Evolutionary conservation across 2,797 vertebrate species (phyloP).

Genomic region (Paedocypris micromegethes): DNA sequence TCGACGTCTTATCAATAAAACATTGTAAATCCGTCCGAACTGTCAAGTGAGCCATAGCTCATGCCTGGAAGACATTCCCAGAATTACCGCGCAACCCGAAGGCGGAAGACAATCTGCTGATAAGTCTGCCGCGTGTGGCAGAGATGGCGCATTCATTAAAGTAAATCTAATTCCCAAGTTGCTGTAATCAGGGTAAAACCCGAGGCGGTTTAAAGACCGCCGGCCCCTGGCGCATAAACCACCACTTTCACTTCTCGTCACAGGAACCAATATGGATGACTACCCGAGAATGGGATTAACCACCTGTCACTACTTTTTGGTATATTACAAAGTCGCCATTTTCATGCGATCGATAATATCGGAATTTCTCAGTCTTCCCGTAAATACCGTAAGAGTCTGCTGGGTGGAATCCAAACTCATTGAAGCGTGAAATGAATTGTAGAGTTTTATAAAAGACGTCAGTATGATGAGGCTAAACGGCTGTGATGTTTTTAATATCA

Average conservation of each 20-base stretch:
- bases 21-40: slow-evolving; percentile 1
- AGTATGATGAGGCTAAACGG: slow-evolving; percentile 34
- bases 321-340: background rate
- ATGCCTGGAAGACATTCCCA: background rate
- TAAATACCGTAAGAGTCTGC: slow-evolving; percentile 27
- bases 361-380: slow-evolving; percentile 12
- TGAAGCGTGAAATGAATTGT: slow-evolving; percentile 47
- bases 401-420: slow-evolving; percentile 37
- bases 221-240: too few species aligned
- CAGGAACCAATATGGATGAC: too few species aligned
- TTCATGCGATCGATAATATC: background rate
- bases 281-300: background rate
- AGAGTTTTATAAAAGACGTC: slow-evolving; percentile 38
- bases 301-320: background rate
- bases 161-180: slow-evolving; percentile 6
- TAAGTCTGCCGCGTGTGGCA: background rate
- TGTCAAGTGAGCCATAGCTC: background rate
- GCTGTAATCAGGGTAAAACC: background rate
- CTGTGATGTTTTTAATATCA: slow-evolving; percentile 38
- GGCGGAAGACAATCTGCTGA: background rate
- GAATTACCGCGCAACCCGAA: slow-evolving; percentile 12
- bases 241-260: too few species aligned
- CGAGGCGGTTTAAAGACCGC: too few species aligned
- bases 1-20: background rate
- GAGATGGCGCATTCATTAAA: slow-evolving; percentile 1